Evolutionary conservation across 1,140 invertebrate genomes (phyloP), one percentile per base, ranked within the genome.

Genomic region (Apis florea): DNA sequence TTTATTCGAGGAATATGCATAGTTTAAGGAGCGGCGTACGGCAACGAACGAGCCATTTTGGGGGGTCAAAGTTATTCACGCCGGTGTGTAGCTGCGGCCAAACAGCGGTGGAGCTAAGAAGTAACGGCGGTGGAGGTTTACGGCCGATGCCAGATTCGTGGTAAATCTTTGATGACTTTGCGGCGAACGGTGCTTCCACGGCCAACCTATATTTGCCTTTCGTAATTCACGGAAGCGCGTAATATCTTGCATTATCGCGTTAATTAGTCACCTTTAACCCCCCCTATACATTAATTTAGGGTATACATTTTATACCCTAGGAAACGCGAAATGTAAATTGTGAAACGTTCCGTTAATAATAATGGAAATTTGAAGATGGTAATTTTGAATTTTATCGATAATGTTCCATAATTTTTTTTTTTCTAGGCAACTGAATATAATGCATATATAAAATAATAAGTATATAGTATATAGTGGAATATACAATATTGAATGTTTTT

Each of bases 151-250:
- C 72, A 58, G 72, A 74, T 74, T 74, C 72, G 56, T 17, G 56
- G 72, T 74, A 74, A 74, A 74, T 74, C 72, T 74, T 74, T 61
- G 72, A 74, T 74, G 72, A 74, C n/a, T 61, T 49, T 74, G 72
- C 49, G 72, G 72, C 72, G 24, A 63, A 31, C 26, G 5, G 31
- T 40, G n/a, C 58, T 61, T 47, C 72, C 47, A 61, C 40, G 40
- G 47, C 58, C 72, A 26, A 59, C 70, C 56, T 26, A 73, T 61
- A 74, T 26, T 56, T n/a, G 9, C 0, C 40, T 6, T 61, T 24
- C n/a, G 40, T 49, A 26, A 74, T 61, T 61, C 24, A 49, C 17
- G 12, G 40, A 5, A 26, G 12, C 71, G 58, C 40, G n/a, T 61
- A 61, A 49, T 74, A 61, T 61, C 72, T 21, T 26, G 47, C 40